Base-by-base conservation (phyloP, 2,113 vertebrate genomes). In the Lanius ludovicianus region DNA sequence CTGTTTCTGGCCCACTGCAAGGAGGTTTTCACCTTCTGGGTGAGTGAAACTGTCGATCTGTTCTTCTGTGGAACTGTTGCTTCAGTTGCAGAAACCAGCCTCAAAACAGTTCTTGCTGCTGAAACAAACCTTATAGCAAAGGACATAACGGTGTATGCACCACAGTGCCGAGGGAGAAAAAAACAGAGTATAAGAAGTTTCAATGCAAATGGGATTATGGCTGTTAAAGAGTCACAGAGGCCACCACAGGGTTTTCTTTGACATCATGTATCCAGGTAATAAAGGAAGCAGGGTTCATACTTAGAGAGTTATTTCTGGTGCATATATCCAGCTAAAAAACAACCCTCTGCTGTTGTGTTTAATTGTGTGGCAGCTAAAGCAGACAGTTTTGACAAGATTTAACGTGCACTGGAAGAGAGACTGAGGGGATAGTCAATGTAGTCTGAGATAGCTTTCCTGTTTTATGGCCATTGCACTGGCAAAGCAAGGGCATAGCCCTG, bases 331-430 rank as follows among this genome's bases (percentile, higher is more conserved):
- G 25, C 70, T 79, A 3, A 74, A 88, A 67, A 63, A 23, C 47
- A 69, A 0, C 7, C 2, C 11, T 59, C 33, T 84, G 3, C 15
- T 3, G 1, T n/a, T 59, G 10, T 73, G 28, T 84, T 84, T 49
- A 77, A 69, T 35, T 89, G 17, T 79, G 31, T 83, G 49, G 24
- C 33, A 47, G 39, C 50, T 80, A 52, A 87, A 81, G 41, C 53
- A 83, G 65, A 25, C 31, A 28, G 16, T 73, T 90, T 88, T 83
- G 50, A 62, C 52, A 85, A 90, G 67, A 62, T 80, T 57, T 88
- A 77, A 22, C 9, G 1, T 55, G n/a, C 5, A 12, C 41, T 65
- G 41, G 18, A 59, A 78, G 27, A 60, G 35, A 69, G 25, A 37
- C 33, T 59, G 76, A 55, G 63, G 7, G 2, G 2, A 5, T 56